Percentiles rank a stretch among this genome's conserved stretches.
phyloP scores from a whole-genome alignment of 2,113 vertebrate species.

The Phainopepla nitens region DNA sequence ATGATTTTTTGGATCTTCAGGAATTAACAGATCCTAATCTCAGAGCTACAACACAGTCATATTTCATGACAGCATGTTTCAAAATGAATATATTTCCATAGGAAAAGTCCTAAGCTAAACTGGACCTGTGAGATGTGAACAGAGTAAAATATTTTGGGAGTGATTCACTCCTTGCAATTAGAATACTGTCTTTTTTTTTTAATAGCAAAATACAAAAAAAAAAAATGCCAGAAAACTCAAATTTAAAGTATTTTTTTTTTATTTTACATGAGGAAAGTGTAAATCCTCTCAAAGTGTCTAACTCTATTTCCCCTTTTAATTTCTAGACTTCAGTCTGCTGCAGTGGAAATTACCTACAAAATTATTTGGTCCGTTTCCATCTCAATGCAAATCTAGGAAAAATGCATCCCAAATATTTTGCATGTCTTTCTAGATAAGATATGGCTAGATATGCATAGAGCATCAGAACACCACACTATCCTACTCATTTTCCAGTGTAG shows the following conservation, averaged over 20 bases:
- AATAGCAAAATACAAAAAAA: not conserved
- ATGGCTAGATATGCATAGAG: not conserved
- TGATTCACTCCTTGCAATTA: not conserved
- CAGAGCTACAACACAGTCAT: not conserved
- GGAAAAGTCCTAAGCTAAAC: not conserved
- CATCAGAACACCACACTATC: not conserved
- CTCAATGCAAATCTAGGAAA: not conserved
- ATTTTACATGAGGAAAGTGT: not conserved
- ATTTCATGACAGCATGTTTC: not conserved
- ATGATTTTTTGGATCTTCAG: constrained; percentile 19
- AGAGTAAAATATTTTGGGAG: not conserved
- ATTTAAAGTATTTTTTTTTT: not conserved
- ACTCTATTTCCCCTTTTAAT: not conserved
- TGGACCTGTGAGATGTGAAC: not conserved
- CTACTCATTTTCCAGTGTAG: not conserved
- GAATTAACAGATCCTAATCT: constrained; percentile 30
- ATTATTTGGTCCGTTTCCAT: not conserved
- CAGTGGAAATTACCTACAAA: not conserved
- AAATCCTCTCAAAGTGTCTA: not conserved
- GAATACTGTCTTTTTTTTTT: not conserved
- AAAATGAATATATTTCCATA: not conserved
- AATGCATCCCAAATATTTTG: not conserved
- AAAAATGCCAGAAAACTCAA: not conserved
- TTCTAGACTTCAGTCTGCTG: not conserved
- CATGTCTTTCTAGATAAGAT: not conserved